phyloP scores from a whole-genome alignment of 2,797 vertebrate genomes.

The Nothura maculosa region DNA sequence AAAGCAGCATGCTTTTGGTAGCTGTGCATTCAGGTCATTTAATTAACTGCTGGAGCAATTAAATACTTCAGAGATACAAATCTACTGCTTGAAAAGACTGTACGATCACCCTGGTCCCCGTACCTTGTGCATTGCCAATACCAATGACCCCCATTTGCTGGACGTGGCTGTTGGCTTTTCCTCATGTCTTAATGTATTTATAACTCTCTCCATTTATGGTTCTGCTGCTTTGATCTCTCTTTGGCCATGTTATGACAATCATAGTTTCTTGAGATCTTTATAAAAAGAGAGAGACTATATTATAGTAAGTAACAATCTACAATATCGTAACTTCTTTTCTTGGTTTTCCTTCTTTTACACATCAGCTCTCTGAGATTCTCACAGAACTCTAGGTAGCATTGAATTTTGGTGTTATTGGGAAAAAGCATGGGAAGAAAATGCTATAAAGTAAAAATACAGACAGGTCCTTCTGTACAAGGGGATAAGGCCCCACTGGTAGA shows the following conservation, averaged over 20 bases:
- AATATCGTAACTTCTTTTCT: background rate
- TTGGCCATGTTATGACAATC: background rate
- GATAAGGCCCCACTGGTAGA: background rate
- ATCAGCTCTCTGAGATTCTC: background rate
- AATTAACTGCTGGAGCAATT: background rate
- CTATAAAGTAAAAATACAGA: background rate
- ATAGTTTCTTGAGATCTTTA: background rate
- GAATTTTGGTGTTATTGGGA: background rate
- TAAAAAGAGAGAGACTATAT: background rate
- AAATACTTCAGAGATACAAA: background rate
- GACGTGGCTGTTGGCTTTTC: background rate
- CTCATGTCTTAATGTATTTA: background rate
- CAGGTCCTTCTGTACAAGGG: background rate
- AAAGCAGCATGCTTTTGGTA: background rate
- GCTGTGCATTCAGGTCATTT: background rate
- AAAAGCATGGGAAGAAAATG: background rate
- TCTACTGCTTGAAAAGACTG: background rate
- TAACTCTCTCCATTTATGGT: background rate
- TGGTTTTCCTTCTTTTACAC: background rate
- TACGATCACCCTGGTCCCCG: background rate
- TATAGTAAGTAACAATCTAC: background rate
- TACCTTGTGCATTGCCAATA: background rate
- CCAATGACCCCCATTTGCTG: background rate
- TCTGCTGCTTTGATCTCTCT: slow-evolving; percentile 7
- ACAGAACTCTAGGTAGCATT: background rate